Evolutionary conservation across 1,140 invertebrate species (phyloP).

Genomic region (Ganaspis sp.): DNA sequence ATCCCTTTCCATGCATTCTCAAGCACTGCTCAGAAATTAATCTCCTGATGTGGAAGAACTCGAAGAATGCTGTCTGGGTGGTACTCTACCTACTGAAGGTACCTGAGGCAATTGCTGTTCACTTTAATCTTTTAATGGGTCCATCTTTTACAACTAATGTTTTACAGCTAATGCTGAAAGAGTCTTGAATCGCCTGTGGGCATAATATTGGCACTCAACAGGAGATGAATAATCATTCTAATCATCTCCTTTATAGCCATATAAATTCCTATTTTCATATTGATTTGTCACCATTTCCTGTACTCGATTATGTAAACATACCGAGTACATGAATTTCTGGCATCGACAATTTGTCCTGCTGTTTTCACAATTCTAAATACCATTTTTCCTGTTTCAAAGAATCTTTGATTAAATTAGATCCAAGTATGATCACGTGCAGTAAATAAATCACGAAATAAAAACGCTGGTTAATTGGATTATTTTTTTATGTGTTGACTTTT

Average conservation of each 20-base stretch:
- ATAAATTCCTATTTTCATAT: not conserved
- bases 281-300: conserved; percentile 20
- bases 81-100: conserved; percentile 15
- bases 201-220: not conserved
- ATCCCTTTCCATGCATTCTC: conserved; percentile 1
- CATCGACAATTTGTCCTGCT: not conserved
- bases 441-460: too few species aligned
- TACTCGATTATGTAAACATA: not conserved
- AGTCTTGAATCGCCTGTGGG: not conserved
- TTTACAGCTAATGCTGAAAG: conserved; percentile 19
- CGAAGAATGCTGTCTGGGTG: conserved; percentile 19
- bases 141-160: conserved; percentile 13
- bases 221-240: conserved; percentile 1
- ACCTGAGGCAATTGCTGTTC: conserved; percentile 14
- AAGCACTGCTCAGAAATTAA: not conserved
- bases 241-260: conserved; percentile 1
- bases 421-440: too few species aligned
- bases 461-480: too few species aligned
- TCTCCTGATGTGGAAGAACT: conserved; percentile 20
- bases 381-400: not conserved
- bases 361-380: too few species aligned
- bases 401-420: not conserved
- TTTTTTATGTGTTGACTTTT: too few species aligned
- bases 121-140: conserved; percentile 26
- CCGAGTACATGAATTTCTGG: not conserved